Base-by-base conservation (phyloP, 1,140 invertebrate species). In the Antheraea pernyi region DNA sequence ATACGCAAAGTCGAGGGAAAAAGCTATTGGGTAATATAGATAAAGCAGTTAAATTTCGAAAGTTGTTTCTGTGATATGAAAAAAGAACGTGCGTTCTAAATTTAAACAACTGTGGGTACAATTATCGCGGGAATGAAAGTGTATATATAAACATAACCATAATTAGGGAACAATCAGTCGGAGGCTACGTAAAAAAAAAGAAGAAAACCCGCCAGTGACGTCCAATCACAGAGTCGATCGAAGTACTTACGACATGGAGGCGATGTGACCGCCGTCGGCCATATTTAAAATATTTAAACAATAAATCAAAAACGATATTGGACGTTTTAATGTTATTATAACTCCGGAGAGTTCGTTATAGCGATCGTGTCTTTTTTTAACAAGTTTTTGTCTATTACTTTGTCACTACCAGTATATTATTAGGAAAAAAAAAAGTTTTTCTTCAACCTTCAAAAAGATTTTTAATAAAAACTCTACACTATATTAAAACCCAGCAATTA, bases 251-350 rank as follows among this genome's bases (percentile, higher is more conserved):
- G 65, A 36, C 62, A 71, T 67, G 68, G 72, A 65, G 61, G 67
- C 78, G 74, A 79, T 82, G 80, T 79, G 81, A 76, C 73, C 78
- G 85, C 88, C 88, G 74, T 65, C 81, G 84, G 88, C 84, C 85
- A 88, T 88, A 77, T 85, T 88, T 85, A 85, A 86, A 86, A 85
- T 86, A 88, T 88, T 84, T 82, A 84, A 84, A 80, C 72, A 84
- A 90, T 90, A 90, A 90, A 90, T 90, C 88, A 90, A 85, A 87
- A 83, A 83, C 63, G 80, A 81, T 86, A 89, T 90, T 86, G 84
- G 84, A 85, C 84, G 85, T 88, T 87, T 77, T 42, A 42, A 42
- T 42, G 39, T 42, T 86, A 19, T 67, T 67, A 59, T 67, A 86
- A 84, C 81, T 77, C 73, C 68, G 10, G 60, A 16, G 58, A 69